These are phyloP conservation scores for Aldabrachelys gigantea DNA, from an alignment of 2,113 vertebrate genomes.

Conservation along the genomic window DNA sequence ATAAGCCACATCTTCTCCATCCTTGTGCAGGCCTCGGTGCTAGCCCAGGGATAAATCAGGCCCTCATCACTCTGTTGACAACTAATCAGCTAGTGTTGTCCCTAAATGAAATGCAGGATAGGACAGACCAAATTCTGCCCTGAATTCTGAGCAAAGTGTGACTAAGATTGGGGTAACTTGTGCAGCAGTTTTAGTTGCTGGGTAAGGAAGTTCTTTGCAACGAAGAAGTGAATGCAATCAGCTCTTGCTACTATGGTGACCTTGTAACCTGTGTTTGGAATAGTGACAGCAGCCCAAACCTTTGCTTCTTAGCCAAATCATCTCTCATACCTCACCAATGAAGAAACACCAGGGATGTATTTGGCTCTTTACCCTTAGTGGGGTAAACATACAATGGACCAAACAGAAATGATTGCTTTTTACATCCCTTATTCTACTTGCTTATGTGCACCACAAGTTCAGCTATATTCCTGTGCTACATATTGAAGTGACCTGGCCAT, in stretches of 20 bases:
- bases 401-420: not conserved
- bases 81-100: not conserved
- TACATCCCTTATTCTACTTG: not conserved
- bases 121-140: not conserved
- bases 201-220: not conserved
- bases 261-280: not conserved
- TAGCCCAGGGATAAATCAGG: rapidly evolving
- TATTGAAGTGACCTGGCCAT: rapidly evolving
- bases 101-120: slow-evolving; percentile 25
- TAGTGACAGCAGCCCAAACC: not conserved
- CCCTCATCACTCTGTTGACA: not conserved
- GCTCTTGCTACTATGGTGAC: not conserved
- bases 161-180: slow-evolving; percentile 12
- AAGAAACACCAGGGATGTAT: not conserved
- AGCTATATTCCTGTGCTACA: not conserved
- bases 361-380: not conserved
- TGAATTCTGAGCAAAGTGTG: not conserved
- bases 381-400: not conserved
- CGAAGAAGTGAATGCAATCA: not conserved
- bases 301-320: not conserved
- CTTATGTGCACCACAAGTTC: rapidly evolving
- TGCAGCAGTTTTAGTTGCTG: not conserved
- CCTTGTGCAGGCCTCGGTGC: rapidly evolving
- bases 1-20: not conserved
- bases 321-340: not conserved